Conservation (phyloP, 2,797 vertebrate genomes). For the Sandelia bainsii region DNA sequence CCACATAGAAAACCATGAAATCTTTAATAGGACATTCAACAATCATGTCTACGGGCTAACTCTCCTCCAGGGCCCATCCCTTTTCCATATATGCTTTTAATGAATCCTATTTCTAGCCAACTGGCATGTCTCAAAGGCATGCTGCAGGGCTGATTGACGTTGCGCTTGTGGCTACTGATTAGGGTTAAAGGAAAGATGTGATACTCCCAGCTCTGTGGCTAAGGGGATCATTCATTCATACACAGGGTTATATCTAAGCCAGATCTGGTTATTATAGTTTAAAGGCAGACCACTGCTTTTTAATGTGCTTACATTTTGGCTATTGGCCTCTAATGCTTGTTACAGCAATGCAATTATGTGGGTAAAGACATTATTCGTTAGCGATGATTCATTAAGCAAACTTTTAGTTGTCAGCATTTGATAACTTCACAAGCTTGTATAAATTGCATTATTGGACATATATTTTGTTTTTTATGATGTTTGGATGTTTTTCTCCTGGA, state of each 20-base stretch:
- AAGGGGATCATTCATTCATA: conserved; percentile 44
- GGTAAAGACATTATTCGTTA: not conserved
- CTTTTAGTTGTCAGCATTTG: not conserved
- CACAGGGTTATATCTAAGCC: conserved; percentile 50
- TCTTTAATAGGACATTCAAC: conserved; percentile 64
- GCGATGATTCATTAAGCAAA: not conserved
- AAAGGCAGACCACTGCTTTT: conserved; percentile 40
- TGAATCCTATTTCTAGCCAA: conserved; percentile 59
- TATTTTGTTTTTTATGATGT: conserved; percentile 22
- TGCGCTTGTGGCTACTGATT: conserved; percentile 63
- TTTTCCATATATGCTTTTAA: conserved; percentile 65
- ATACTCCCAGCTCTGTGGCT: conserved; percentile 49
- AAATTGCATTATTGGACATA: not conserved
- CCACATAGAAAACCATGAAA: conserved; percentile 46
- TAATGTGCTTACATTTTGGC: conserved; percentile 25
- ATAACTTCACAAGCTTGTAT: not conserved
- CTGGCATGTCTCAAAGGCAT: conserved; percentile 57
- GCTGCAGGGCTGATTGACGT: conserved; percentile 52
- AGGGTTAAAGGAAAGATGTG: conserved; percentile 49
- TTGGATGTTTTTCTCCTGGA: conserved; percentile 21
- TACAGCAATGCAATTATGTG: not conserved
- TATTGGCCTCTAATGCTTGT: conserved; percentile 10
- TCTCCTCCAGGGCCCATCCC: conserved; percentile 56
- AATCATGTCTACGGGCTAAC: conserved; percentile 47
- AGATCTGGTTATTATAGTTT: conserved; percentile 45